Evolutionary conservation across 2,797 vertebrate species (phyloP).

Genomic region (Alfaro cultratus): DNA sequence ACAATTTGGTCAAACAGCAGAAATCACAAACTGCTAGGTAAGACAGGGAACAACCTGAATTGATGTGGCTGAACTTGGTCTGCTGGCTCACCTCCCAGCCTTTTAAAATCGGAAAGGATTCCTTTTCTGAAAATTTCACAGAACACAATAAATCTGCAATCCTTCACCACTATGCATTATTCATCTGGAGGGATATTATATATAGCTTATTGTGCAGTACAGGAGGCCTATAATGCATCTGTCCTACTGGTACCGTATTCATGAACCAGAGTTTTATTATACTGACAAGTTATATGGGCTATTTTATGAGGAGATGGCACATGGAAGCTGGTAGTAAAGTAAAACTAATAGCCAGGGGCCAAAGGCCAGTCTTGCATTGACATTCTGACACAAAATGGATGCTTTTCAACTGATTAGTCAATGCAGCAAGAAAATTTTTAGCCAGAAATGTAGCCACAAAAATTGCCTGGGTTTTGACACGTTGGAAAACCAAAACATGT

Average conservation of each 20-base stretch:
- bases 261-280: conserved; percentile 45
- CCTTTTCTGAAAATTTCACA: background rate
- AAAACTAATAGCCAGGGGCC: conserved; percentile 20
- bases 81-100: background rate
- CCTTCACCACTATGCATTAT: background rate
- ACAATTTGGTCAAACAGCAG: background rate
- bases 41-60: background rate
- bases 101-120: background rate
- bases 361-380: conserved; percentile 40
- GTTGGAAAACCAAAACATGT: background rate
- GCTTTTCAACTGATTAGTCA: conserved; percentile 39
- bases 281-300: conserved; percentile 11
- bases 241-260: conserved; percentile 1
- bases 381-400: conserved; percentile 1
- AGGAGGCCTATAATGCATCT: conserved; percentile 15
- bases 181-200: background rate
- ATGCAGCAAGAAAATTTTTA: conserved; percentile 22
- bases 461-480: background rate
- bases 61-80: background rate
- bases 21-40: background rate
- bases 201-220: conserved; percentile 11
- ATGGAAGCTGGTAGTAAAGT: conserved; percentile 36
- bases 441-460: background rate
- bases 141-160: background rate
- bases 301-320: conserved; percentile 31